Base-by-base conservation (phyloP, 2,113 vertebrate species). In the Vanacampus margaritifer region DNA sequence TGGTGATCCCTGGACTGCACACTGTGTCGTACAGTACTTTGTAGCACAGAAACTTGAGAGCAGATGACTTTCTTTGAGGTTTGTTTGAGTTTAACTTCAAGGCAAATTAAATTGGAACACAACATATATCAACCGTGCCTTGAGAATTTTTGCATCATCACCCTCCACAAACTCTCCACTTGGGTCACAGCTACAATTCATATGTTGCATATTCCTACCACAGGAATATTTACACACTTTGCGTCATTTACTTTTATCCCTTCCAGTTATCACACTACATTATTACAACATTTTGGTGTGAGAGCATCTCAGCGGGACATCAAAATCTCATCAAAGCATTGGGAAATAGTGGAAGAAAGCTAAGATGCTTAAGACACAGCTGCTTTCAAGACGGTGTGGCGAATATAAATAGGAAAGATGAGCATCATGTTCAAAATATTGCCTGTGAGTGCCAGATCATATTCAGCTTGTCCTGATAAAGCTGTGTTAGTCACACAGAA, bases 321-420 rank as follows among this genome's bases (percentile, higher is more conserved):
- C 21, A 69, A 65, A 66, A 64, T 79, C 70, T 82, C 71, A 81
- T 88, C 79, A 85, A 86, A 83, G 86, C 17, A 6, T 17, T 14
- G 60, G 60, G 75, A 84, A 73, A 75, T 71, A 70, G 63, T 67
- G 32, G 19, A 35, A 50, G 41, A 75, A 79, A 73, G 63, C n/a
- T 6, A 53, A 58, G 67, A 59, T 60, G 68, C 50, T 71, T 77
- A 75, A 75, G 43, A 62, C 21, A 32, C 54, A 58, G 62, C 74
- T 19, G 65, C 68, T 57, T 71, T 65, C 57, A 56, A 78, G 68
- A 58, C 50, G 68, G 70, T 68, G 71, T 6, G 16, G 26, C 56
- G 79, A 79, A 78, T 82, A 32, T 72, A 72, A 78, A 82, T 50
- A 0, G 28, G 43, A 79, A 59, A 68, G 48, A 71, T 28, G 54